Base-by-base conservation (phyloP, 2,797 vertebrate genomes). In the Cyclura pinguis region DNA sequence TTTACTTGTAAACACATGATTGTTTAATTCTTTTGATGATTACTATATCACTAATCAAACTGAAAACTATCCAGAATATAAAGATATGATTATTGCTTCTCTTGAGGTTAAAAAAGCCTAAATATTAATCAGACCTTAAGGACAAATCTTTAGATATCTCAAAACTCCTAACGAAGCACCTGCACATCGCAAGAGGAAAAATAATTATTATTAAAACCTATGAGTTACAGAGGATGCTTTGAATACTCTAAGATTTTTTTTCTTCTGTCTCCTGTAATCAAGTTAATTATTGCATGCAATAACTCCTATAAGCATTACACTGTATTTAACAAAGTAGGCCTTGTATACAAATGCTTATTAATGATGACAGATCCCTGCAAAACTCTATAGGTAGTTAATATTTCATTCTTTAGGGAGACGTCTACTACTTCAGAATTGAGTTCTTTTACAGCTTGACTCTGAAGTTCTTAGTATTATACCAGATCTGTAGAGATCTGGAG, bases 71-170 rank as follows among this genome's bases (percentile, higher is more conserved):
- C 95, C 96, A 80, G 32, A 95, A 95, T 95, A 55, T 94, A 94
- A 97, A 96, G 94, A 88, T 93, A 81, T 97, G 95, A 97, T 97
- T 96, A 96, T 93, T 88, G 95, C 88, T 92, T 97, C 77, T 90
- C 92, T 87, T 47, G 91, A 96, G 87, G 88, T 85, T 95, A 95
- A 85, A 94, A 93, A 92, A 52, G 29, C 12, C 92, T 84, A 95
- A 89, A 88, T 94, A 95, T 95, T 96, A 97, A 97, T 97, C 96
- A 97, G 96, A 95, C 91, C 89, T 91, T 78, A 12, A 95, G 92
- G 94, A 94, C 92, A 94, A 95, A 86, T 87, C 96, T 82, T 90
- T 93, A 93, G 91, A 94, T 93, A 93, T 91, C 88, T 93, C 87
- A 90, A 85, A 94, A 92, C 95, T 93, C 67, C 57, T 95, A 95